Base-by-base conservation (phyloP, 2,888 invertebrate species). In the Diogma glabrata region DNA sequence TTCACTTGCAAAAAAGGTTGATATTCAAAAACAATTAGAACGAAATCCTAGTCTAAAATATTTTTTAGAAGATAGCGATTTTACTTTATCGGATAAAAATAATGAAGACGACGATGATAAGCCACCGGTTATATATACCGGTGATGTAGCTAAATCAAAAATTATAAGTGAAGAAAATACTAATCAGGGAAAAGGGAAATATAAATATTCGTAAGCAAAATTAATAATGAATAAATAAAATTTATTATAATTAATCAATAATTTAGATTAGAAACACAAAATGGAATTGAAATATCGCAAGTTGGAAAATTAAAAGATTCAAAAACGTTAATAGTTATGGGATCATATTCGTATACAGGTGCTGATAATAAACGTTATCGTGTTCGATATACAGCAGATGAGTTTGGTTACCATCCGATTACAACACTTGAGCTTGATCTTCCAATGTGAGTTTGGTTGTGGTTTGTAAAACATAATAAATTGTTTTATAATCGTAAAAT, bases 321-420 rank as follows among this genome's bases (percentile, higher is more conserved):
- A 47, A 69, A 70, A 55, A 70, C 70, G 5, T 70, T 70, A 49
- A 67, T 70, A 51, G 67, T 70, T 0, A 69, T 67, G 54, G 70
- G 70, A 3, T 66, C 68, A 26, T 70, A 69, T 57, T 66, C 70
- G 16, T 70, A 70, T 52, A 70, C 69, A 8, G 70, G 70, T 19
- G 65, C 63, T 54, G 69, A 70, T 62, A 69, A 69, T 40, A 67
- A 66, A 56, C 65, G 67, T 28, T 70, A 70, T 57, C 66, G 58
- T 16, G 59, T 59, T 3, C 57, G 69, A 33, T 70, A 70, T 40
- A 70, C 70, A 4, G 70, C 70, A 51, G 70, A 70, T 58, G 70
- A 70, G 56, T 63, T 66, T 36, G 70, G 70, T 17, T 70, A 70
- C 36, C 70, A 70, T 61, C 70, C 70, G 46, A 67, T 66, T 28